These are phyloP conservation scores for Orchestes rusci DNA, from an alignment of 2,888 invertebrate genomes.

Conservation along the genomic window DNA sequence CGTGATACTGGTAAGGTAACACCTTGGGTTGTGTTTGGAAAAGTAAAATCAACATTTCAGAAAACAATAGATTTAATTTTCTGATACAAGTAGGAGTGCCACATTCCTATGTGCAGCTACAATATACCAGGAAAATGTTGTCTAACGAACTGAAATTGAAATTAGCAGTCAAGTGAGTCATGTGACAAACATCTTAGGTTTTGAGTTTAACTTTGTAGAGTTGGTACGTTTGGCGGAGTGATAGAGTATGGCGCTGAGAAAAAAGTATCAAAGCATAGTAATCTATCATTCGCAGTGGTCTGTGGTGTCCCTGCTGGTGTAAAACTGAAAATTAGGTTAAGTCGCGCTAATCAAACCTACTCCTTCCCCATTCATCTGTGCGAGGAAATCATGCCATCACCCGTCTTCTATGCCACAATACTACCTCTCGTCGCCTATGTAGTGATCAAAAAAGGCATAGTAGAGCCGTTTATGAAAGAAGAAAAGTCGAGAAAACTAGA, in stretches of 20 bases:
- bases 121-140: conserved; percentile 72
- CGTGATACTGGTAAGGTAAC: conserved; percentile 61
- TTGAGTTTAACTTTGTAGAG: no score
- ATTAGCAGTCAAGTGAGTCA: conserved; percentile 43
- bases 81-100: conserved; percentile 77
- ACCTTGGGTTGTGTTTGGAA: conserved; percentile 28
- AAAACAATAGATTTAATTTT: conserved; percentile 49
- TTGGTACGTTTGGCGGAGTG: conserved; percentile 79
- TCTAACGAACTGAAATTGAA: conserved; percentile 73
- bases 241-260: conserved; percentile 91
- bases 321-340: conserved; percentile 79
- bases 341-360: conserved; percentile 81
- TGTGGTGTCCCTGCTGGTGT: conserved; percentile 86
- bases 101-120: conserved; percentile 68
- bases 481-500: conserved; percentile 74
- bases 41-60: conserved; percentile 36
- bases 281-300: conserved; percentile 75
- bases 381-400: conserved; percentile 82
- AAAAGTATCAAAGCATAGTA: conserved; percentile 84
- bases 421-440: conserved; percentile 79
- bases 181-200: no score
- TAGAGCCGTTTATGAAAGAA: conserved; percentile 76
- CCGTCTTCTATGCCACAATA: conserved; percentile 87
- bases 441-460: conserved; percentile 72
- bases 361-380: conserved; percentile 85